Percentiles rank a stretch among this genome's conserved stretches.
phyloP scores from a whole-genome alignment of 2,797 vertebrate species.

The Pogonophryne albipinna region DNA sequence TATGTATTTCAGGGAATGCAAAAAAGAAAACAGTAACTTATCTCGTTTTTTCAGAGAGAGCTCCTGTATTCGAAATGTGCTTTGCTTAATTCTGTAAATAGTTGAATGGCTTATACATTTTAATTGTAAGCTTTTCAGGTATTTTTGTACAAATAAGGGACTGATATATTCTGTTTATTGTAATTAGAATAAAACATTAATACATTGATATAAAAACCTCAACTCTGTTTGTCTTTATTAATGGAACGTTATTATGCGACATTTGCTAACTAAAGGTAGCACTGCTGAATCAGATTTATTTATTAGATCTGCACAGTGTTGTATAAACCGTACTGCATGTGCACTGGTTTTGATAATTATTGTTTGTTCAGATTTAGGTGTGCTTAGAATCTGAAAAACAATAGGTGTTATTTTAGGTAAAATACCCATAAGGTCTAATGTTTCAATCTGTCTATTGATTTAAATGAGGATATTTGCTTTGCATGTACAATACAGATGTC shows the following conservation, averaged over 20 bases:
- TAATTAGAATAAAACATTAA: slow-evolving; percentile 99
- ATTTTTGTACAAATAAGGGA: slow-evolving; percentile 99
- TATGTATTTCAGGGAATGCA: slow-evolving; percentile 92
- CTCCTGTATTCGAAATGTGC: slow-evolving; percentile 90
- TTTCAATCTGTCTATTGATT: too few species aligned
- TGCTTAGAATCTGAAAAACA: background rate
- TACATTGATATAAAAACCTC: slow-evolving; percentile 89
- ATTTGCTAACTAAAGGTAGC: background rate
- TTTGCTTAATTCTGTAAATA: slow-evolving; percentile 95
- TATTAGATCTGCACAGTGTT: background rate
- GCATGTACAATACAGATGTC: too few species aligned
- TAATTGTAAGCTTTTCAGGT: slow-evolving; percentile 98
- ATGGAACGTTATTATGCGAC: background rate
- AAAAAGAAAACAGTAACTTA: slow-evolving; percentile 87
- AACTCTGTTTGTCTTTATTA: slow-evolving; percentile 57
- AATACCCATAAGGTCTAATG: background rate
- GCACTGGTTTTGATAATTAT: background rate
- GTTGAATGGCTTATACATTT: slow-evolving; percentile 92
- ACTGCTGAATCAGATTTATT: background rate
- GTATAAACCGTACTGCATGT: background rate
- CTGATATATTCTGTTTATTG: slow-evolving; percentile 98
- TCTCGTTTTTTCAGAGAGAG: slow-evolving; percentile 85
- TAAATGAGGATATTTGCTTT: too few species aligned
- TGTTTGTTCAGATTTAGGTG: background rate
- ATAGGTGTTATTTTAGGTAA: background rate